Evolutionary conservation across 64 coral and sea anemone genomes (phyloP).

Genomic region (Hydrozoanthus tunicans): DNA sequence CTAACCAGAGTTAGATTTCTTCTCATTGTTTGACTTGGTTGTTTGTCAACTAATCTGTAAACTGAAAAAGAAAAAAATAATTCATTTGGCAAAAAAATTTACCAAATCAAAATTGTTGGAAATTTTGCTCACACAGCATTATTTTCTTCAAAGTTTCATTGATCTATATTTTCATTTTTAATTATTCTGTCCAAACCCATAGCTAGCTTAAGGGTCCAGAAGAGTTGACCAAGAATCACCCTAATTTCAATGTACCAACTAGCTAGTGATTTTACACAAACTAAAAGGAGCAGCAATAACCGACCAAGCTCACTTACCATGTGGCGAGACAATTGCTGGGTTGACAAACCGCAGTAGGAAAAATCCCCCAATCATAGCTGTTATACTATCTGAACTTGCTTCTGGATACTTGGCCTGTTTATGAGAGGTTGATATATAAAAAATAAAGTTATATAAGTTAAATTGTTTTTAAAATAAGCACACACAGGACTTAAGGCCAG

Average conservation of each 20-base stretch:
- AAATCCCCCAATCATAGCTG: constrained; percentile 96
- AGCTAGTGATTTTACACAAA: no score
- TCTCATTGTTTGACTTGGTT: constrained; percentile 79
- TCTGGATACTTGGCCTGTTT: constrained; percentile 93
- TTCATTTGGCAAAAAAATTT: background rate
- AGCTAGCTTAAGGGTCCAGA: no score
- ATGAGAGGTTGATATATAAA: background rate
- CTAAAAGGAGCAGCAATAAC: background rate
- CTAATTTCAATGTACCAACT: no score
- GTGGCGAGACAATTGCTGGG: constrained; percentile 94
- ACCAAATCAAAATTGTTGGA: background rate
- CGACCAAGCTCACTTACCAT: constrained; percentile 51
- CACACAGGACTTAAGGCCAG: no score
- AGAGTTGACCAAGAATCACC: no score
- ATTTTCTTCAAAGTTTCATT: no score
- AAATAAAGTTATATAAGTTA: no score
- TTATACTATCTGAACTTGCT: constrained; percentile 65
- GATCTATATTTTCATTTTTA: background rate
- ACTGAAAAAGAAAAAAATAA: constrained; percentile 61
- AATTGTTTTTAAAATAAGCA: no score
- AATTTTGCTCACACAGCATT: no score
- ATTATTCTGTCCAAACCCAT: background rate
- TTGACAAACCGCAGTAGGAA: constrained; percentile 92
- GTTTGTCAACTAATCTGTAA: constrained; percentile 81
- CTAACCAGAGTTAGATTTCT: constrained; percentile 93